Evolutionary conservation across 1,140 invertebrate genomes (phyloP).

Genomic region (Philotrypesis tridentata): DNA sequence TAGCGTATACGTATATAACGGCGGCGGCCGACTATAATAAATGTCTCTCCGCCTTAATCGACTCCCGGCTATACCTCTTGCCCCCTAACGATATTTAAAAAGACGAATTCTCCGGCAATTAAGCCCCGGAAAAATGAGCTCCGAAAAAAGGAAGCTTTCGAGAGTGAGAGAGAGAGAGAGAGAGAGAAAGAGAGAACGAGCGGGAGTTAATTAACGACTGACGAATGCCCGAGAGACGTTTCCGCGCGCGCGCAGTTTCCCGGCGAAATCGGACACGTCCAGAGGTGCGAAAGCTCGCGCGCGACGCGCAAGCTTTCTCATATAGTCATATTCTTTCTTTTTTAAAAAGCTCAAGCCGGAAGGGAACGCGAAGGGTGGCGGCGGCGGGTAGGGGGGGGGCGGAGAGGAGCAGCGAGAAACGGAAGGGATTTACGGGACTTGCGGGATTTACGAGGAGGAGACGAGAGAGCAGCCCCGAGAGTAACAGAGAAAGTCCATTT

Average conservation of each 20-base stretch:
- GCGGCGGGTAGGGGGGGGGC: too few species aligned
- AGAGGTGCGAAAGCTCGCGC: not conserved
- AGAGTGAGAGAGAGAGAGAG: not conserved
- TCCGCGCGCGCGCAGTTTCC: not conserved
- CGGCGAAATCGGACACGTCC: not conserved
- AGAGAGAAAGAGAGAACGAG: not conserved
- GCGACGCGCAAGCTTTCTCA: not conserved
- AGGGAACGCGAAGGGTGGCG: too few species aligned
- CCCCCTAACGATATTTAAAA: slow-evolving; percentile 36
- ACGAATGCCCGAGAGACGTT: slow-evolving; percentile 17
- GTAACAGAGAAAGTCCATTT: slow-evolving; percentile 53
- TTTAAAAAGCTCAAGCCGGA: slow-evolving; percentile 11
- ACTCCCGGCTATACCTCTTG: not conserved
- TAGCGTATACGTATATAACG: too few species aligned
- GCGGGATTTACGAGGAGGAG: slow-evolving; percentile 48
- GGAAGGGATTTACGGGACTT: slow-evolving; percentile 51
- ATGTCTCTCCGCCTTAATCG: slow-evolving; percentile 11
- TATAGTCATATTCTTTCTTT: not conserved
- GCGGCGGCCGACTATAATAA: not conserved
- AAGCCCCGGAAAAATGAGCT: slow-evolving; percentile 31
- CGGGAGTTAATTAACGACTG: slow-evolving; percentile 40
- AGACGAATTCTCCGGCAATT: slow-evolving; percentile 43
- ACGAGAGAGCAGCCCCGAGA: not conserved
- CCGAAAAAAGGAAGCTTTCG: not conserved
- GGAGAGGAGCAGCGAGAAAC: slow-evolving; percentile 18